phyloP scores from a whole-genome alignment of 2,888 invertebrate genomes.

The Periphyllus acericola region DNA sequence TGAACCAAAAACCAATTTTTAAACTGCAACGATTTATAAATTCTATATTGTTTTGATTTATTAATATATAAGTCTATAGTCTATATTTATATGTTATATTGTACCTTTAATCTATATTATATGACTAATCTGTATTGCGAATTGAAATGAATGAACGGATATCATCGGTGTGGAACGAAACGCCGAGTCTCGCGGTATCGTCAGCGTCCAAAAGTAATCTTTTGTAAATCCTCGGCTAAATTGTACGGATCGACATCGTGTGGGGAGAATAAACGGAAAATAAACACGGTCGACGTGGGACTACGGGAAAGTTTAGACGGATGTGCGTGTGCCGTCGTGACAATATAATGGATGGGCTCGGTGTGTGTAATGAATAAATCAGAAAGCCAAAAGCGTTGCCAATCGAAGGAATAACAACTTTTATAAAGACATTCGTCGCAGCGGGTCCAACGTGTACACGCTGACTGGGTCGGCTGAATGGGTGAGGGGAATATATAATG shows the following conservation, averaged over 20 bases:
- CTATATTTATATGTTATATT: too few species aligned
- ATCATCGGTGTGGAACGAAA: not conserved
- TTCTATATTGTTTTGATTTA: too few species aligned
- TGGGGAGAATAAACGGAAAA: slow-evolving; percentile 21
- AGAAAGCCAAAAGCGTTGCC: not conserved
- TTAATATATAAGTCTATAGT: too few species aligned
- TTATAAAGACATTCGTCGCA: not conserved
- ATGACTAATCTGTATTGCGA: too few species aligned
- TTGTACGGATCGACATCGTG: not conserved
- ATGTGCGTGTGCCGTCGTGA: not conserved
- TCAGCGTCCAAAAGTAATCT: not conserved
- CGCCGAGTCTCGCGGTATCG: not conserved
- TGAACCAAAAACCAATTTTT: too few species aligned
- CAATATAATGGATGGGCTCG: slow-evolving; percentile 32
- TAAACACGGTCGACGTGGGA: not conserved
- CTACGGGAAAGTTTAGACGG: slow-evolving; percentile 12
- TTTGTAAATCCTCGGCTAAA: slow-evolving; percentile 11
- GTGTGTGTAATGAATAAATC: slow-evolving; percentile 26
- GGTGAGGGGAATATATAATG: too few species aligned
- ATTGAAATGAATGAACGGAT: not conserved
- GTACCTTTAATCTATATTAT: too few species aligned
- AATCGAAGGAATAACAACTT: not conserved
- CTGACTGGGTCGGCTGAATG: too few species aligned
- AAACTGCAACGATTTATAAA: too few species aligned
- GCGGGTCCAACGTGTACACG: not conserved